These are phyloP conservation scores for Drosophila pseudoobscura DNA, from an alignment of 1,140 invertebrate genomes.

Conservation along the genomic window DNA sequence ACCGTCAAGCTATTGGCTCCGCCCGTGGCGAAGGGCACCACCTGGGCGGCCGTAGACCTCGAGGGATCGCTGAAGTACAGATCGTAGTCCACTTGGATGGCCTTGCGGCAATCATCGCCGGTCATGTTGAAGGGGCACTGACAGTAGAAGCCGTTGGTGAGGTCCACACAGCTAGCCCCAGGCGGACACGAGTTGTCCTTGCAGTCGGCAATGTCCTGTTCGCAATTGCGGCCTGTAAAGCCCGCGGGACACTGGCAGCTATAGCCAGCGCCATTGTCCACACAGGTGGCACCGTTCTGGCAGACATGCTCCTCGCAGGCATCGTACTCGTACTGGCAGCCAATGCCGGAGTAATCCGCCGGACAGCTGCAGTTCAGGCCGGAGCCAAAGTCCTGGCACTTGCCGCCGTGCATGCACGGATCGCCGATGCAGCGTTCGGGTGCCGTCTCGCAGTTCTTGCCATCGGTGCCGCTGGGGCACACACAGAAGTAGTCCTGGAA, in stretches of 20 bases:
- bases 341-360: constrained; percentile 92
- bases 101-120: constrained; percentile 97
- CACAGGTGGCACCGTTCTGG: constrained; percentile 95
- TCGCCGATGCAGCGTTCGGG: constrained; percentile 97
- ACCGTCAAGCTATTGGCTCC: constrained; percentile 92
- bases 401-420: constrained; percentile 97
- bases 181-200: constrained; percentile 97
- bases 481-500: constrained; percentile 99
- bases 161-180: constrained; percentile 96
- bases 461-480: constrained; percentile 96
- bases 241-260: constrained; percentile 93
- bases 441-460: constrained; percentile 97
- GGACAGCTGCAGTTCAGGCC: constrained; percentile 97
- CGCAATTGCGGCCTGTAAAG: constrained; percentile 93
- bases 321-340: constrained; percentile 97
- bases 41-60: constrained; percentile 93
- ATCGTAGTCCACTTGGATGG: constrained; percentile 98
- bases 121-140: constrained; percentile 98
- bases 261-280: constrained; percentile 93
- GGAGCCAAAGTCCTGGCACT: constrained; percentile 97
- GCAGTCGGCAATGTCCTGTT: constrained; percentile 96
- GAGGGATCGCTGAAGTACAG: constrained; percentile 95
- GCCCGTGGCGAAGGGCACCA: constrained; percentile 94
- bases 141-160: constrained; percentile 96
- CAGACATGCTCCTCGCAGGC: constrained; percentile 94